Evolutionary conservation across 2,888 invertebrate genomes (phyloP).

Genomic region (Cabera pusaria): DNA sequence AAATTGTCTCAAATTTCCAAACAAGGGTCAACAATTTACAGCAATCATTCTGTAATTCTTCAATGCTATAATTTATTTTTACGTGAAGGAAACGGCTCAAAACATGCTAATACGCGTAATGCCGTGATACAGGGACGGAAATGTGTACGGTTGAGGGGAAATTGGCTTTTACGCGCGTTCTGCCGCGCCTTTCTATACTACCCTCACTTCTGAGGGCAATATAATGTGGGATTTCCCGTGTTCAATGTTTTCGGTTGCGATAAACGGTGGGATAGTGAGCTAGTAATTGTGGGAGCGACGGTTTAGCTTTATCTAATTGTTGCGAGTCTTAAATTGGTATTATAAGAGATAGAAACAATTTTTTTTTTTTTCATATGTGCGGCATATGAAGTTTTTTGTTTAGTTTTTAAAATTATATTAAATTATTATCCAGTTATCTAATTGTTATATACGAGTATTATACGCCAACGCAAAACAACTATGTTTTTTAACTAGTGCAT

Average conservation of each 20-base stretch:
- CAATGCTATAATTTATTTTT: constrained; percentile 15
- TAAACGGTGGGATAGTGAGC: too few species aligned
- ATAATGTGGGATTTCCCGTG: constrained; percentile 21
- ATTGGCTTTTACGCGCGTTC: constrained; percentile 21
- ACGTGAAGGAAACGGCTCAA: constrained; percentile 16
- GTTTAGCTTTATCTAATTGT: too few species aligned
- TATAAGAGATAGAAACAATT: too few species aligned
- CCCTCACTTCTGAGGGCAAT: constrained; percentile 8
- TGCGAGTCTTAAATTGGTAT: too few species aligned
- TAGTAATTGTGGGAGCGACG: background rate
- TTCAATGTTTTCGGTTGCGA: constrained; percentile 3
- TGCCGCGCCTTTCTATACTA: constrained; percentile 4
- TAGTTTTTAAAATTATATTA: too few species aligned
- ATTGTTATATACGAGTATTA: too few species aligned
- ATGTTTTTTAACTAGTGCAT: too few species aligned
- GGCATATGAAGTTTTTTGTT: too few species aligned
- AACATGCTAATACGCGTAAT: constrained; percentile 23
- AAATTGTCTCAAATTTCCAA: constrained; percentile 15
- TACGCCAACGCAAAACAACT: too few species aligned
- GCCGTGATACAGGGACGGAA: constrained; percentile 23
- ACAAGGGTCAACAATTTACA: constrained; percentile 12
- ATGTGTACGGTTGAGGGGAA: constrained; percentile 23
- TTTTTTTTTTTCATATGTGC: too few species aligned
- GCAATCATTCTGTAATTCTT: constrained; percentile 17
- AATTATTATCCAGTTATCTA: too few species aligned